Conservation (phyloP, 2,888 invertebrate species). For the Nemotelus pantherinus region DNA sequence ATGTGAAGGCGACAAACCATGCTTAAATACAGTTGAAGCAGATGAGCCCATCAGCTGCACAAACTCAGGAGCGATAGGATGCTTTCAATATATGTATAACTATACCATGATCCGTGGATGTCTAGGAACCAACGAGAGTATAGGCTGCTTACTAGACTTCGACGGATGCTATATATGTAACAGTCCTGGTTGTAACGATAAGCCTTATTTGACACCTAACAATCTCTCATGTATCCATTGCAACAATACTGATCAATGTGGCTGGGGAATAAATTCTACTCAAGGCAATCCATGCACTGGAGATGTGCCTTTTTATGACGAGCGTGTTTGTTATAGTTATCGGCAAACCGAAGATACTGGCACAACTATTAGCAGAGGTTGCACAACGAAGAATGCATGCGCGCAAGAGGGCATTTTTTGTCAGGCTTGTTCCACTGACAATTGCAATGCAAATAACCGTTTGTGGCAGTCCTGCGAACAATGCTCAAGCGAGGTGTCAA, state of each 20-base stretch:
- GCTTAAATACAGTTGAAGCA: neutral
- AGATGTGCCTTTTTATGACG: neutral
- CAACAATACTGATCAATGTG: slow-evolving; percentile 40
- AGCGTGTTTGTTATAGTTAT: neutral
- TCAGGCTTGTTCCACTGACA: neutral
- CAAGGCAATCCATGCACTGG: neutral
- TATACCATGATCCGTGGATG: slow-evolving; percentile 56
- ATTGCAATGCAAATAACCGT: slow-evolving; percentile 7
- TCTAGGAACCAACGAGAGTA: slow-evolving; percentile 55
- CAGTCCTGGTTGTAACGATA: slow-evolving; percentile 56
- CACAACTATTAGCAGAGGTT: neutral
- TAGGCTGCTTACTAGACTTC: slow-evolving; percentile 55
- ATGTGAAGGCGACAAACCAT: neutral
- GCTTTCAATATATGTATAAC: neutral
- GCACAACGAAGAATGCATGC: no score
- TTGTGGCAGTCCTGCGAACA: slow-evolving; percentile 13
- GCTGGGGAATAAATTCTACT: slow-evolving; percentile 36
- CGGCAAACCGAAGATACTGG: no score
- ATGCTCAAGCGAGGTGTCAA: neutral
- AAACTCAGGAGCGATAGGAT: neutral
- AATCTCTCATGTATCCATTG: slow-evolving; percentile 51
- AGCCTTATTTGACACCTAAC: slow-evolving; percentile 37
- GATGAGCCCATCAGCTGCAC: neutral
- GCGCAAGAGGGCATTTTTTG: neutral
- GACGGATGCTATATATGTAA: slow-evolving; percentile 54